Base-by-base conservation (phyloP, 2,797 vertebrate species). In the Cossypha dichroa region DNA sequence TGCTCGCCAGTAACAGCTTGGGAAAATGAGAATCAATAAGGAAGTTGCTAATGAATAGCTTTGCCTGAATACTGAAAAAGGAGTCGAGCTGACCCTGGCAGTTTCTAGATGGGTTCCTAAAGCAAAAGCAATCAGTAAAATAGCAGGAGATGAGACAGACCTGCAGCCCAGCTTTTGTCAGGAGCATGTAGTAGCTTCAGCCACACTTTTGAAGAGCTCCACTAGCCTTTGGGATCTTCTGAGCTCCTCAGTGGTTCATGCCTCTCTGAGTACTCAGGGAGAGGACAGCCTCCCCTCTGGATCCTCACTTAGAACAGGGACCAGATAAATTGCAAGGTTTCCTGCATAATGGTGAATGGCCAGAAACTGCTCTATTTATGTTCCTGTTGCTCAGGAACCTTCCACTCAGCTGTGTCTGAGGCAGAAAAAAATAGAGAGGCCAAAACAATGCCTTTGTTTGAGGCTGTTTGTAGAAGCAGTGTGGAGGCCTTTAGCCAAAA, bases 141-240 rank as follows among this genome's bases (percentile, higher is more conserved):
- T n/a, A 12, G 31, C 31, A 70, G 36, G 38, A 41, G 58, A 40
- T 16, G 21, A 43, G 12, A 66, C 6, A 74, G 45, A 80, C 7
- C 36, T 25, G n/a, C 36, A 74, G 13, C 8, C 14, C 36, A 51
- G 10, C 18, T n/a, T 69, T 52, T 4, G 1, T 19, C 48, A 80
- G 40, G 10, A 88, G 40, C 21, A 51, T 0, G 3, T 31, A 9
- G 19, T 10, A 84, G 40, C 28, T 77, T 33, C 13, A 91, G 52
- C 13, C 23, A 22, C 21, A 8, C 5, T 58, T n/a, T 0, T 18
- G 20, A 73, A 16, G 23, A 76, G 8, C 4, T 54, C n/a, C 6
- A 4, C 26, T 19, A 15, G 33, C 29, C 5, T 77, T 43, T 43
- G 17, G 8, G 10, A 66, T 40, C 33, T 67, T 66, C 52, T 29